Evolutionary conservation across 2,797 vertebrate genomes (phyloP).

Genomic region (Chaetophractus vellerosus): DNA sequence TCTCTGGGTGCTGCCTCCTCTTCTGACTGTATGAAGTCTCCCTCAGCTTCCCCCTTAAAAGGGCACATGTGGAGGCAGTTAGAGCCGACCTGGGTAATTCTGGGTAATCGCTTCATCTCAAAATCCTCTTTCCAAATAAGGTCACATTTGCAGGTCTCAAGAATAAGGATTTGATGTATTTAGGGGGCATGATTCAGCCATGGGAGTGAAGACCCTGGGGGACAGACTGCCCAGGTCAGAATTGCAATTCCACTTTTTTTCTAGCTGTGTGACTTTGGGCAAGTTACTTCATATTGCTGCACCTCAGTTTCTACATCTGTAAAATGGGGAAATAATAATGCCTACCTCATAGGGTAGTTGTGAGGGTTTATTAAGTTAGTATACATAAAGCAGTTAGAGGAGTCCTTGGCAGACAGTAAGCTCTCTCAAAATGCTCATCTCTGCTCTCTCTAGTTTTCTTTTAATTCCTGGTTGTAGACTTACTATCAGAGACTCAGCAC

Average conservation of each 20-base stretch:
- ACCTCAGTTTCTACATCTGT: neutral
- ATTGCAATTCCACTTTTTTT: neutral
- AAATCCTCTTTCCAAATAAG: neutral
- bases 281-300: neutral
- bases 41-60: neutral
- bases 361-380: slow-evolving; percentile 33
- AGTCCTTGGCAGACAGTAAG: neutral
- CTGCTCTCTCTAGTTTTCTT: neutral
- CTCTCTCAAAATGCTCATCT: neutral
- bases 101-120: neutral
- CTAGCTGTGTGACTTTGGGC: neutral
- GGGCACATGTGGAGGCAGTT: neutral
- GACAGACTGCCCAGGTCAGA: neutral
- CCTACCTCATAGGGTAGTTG: neutral
- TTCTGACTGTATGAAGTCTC: neutral
- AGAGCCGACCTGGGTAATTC: neutral
- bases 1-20: neutral
- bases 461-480: neutral
- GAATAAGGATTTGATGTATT: neutral
- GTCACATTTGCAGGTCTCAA: neutral
- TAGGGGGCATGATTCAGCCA: neutral
- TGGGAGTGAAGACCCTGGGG: neutral
- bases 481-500: neutral
- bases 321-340: neutral
- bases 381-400: neutral